These are phyloP conservation scores for Boulengeromyrus knoepffleri DNA, from an alignment of 2,113 vertebrate species.

Conservation along the genomic window DNA sequence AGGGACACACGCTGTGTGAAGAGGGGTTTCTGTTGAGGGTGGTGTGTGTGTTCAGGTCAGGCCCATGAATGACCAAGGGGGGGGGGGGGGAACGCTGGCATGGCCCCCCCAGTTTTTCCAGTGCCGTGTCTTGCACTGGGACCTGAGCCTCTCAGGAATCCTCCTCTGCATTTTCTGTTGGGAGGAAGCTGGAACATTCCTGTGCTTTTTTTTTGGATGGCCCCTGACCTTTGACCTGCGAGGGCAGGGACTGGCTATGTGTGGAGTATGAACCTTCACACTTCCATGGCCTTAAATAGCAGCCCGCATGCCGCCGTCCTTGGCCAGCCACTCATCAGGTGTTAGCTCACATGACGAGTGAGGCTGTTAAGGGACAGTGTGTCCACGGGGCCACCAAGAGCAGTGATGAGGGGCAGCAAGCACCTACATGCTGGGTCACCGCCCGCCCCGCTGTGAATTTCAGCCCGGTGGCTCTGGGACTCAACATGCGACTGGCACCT, in stretches of 20 bases:
- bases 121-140: not conserved
- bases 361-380: not conserved
- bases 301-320: not conserved
- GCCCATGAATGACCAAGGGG: not conserved
- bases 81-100: conserved; percentile 18
- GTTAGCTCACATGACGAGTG: not conserved
- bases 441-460: not conserved
- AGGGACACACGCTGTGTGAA: not conserved
- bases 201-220: conserved; percentile 33
- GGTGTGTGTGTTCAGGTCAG: not conserved
- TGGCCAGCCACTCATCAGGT: not conserved
- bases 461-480: not conserved
- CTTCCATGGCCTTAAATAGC: not conserved
- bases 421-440: not conserved
- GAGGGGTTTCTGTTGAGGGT: not conserved
- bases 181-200: conserved; percentile 41
- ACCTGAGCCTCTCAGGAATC: conserved; percentile 18
- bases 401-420: not conserved
- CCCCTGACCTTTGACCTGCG: conserved; percentile 32
- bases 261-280: not conserved
- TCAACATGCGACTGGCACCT: not conserved
- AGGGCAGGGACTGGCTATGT: conserved; percentile 23
- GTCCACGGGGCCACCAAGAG: not conserved
- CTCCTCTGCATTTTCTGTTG: conserved; percentile 28
- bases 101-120: conserved; percentile 3